phyloP scores from a whole-genome alignment of 2,888 invertebrate species.

The Masnerella sp. region DNA sequence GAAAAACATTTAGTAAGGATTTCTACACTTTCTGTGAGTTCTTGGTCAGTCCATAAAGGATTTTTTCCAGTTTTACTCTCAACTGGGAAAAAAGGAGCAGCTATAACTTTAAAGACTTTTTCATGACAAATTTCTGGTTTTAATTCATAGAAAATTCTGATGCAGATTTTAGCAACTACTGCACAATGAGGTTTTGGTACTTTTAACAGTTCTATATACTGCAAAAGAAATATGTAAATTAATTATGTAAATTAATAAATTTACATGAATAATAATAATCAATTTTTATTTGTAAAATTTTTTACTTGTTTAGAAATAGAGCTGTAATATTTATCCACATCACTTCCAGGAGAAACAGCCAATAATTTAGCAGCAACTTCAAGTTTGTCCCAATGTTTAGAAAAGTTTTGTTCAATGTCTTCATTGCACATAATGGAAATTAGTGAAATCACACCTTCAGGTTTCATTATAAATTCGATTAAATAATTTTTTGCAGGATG shows the following conservation, averaged over 20 bases:
- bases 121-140: constrained; percentile 77
- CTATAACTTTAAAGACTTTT: constrained; percentile 74
- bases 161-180: constrained; percentile 80
- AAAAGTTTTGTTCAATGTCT: constrained; percentile 78
- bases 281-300: neutral
- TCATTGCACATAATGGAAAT: constrained; percentile 83
- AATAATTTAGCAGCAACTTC: constrained; percentile 83
- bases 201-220: constrained; percentile 79
- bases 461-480: constrained; percentile 80
- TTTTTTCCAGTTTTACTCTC: constrained; percentile 16
- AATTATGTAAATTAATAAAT: constrained; percentile 6
- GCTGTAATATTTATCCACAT: constrained; percentile 79
- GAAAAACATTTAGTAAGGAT: constrained; percentile 73
- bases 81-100: constrained; percentile 67
- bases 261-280: neutral
- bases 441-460: constrained; percentile 83
- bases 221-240: constrained; percentile 72
- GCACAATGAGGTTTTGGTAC: constrained; percentile 66
- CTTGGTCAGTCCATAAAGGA: constrained; percentile 65
- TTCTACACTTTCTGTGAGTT: constrained; percentile 72
- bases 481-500: constrained; percentile 81
- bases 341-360: constrained; percentile 78
- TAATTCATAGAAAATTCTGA: constrained; percentile 79
- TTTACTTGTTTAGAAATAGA: constrained; percentile 75
- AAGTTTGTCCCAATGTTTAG: constrained; percentile 83